These are phyloP conservation scores for Falco berigora DNA, from an alignment of 2,797 vertebrate species.

Conservation along the genomic window DNA sequence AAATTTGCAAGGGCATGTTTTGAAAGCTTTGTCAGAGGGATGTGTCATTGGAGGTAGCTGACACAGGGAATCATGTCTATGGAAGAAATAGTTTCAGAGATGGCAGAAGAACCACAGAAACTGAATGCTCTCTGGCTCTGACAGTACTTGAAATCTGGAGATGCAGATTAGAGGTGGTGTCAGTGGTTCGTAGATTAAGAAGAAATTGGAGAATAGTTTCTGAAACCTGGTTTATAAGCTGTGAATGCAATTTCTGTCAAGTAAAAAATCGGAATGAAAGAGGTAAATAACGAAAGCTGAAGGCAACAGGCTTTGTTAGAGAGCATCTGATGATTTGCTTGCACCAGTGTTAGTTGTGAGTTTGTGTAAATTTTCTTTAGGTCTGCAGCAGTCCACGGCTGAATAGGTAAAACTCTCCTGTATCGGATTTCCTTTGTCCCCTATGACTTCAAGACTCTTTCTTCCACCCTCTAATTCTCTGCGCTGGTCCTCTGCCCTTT, in stretches of 20 bases:
- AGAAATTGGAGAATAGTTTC: neutral
- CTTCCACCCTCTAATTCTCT: neutral
- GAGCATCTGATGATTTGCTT: neutral
- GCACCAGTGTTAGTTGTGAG: neutral
- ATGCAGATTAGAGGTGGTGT: neutral
- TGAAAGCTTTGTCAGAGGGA: neutral
- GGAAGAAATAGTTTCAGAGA: neutral
- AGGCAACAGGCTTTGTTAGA: neutral
- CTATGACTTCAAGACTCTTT: neutral
- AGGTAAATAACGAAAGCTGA: neutral
- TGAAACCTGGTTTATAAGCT: neutral
- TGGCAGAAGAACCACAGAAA: neutral
- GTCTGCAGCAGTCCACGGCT: neutral
- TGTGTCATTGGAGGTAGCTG: neutral
- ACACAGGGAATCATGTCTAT: rapidly evolving
- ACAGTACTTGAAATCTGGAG: neutral
- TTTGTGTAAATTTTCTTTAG: neutral
- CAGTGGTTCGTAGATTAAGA: neutral
- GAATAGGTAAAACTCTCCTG: neutral
- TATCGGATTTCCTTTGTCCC: neutral
- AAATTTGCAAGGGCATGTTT: neutral
- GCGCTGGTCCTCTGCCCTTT: neutral
- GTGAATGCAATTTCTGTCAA: neutral
- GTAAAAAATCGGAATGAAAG: neutral
- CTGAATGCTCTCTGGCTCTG: neutral